Conservation (phyloP, 2,888 invertebrate genomes). For the Stenichneumon culpator region DNA sequence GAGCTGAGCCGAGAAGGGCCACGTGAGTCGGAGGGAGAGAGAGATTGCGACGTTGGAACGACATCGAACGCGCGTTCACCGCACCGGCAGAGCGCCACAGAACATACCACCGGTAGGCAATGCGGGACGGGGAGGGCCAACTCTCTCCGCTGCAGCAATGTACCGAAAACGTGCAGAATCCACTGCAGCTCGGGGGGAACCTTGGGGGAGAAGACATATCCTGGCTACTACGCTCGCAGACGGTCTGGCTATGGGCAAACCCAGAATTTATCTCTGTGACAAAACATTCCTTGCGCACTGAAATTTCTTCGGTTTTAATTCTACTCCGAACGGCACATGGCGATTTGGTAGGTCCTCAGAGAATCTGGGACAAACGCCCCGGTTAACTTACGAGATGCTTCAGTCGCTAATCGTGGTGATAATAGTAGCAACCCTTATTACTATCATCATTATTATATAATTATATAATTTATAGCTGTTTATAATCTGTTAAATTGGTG, state of each 20-base stretch:
- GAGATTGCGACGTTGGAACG: conserved; percentile 47
- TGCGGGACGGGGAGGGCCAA: conserved; percentile 19
- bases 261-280: conserved; percentile 63
- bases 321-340: neutral
- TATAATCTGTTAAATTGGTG: no score
- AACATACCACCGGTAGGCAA: conserved; percentile 40
- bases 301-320: conserved; percentile 39
- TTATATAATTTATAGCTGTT: no score
- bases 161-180: conserved; percentile 66
- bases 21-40: neutral
- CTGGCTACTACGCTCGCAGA: conserved; percentile 39
- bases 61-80: conserved; percentile 58
- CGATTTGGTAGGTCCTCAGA: no score
- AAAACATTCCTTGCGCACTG: conserved; percentile 43
- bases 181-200: conserved; percentile 50
- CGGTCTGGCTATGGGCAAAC: conserved; percentile 51
- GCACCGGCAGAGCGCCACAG: conserved; percentile 49
- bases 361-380: no score
- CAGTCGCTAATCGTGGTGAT: no score
- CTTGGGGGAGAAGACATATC: conserved; percentile 38
- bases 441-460: no score
- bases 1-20: neutral
- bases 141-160: conserved; percentile 58
- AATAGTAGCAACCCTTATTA: no score
- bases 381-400: no score